These are phyloP conservation scores for Epicauta chinensis DNA, from an alignment of 1,140 invertebrate genomes.

Conservation along the genomic window DNA sequence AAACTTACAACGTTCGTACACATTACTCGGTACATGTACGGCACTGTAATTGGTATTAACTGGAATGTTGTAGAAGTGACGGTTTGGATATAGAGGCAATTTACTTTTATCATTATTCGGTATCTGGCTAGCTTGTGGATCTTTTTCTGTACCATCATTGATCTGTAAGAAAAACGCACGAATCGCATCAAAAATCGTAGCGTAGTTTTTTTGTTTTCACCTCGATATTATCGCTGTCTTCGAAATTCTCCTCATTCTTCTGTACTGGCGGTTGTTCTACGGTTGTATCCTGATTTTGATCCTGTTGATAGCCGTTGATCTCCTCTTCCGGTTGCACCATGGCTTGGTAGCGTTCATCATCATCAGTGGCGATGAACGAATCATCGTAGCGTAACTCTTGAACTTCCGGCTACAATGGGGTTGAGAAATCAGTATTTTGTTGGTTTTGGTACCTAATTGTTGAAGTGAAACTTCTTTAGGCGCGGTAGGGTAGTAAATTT, in stretches of 20 bases:
- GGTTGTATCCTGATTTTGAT: conserved; percentile 20
- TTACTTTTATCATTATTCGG: conserved; percentile 43
- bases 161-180: conserved; percentile 17
- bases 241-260: conserved; percentile 42
- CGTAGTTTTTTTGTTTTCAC: no score
- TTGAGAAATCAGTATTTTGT: no score
- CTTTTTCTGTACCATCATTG: conserved; percentile 29
- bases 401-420: conserved; percentile 1
- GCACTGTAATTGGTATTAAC: conserved; percentile 82
- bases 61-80: conserved; percentile 70
- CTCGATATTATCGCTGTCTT: conserved; percentile 25
- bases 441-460: no score
- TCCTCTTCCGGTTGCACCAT: conserved; percentile 24
- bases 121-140: conserved; percentile 40
- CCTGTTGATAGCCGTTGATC: conserved; percentile 28
- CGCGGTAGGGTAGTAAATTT: no score
- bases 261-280: conserved; percentile 6
- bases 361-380: conserved; percentile 18
- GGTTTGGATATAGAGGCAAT: conserved; percentile 58
- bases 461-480: no score
- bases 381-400: conserved; percentile 30
- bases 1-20: conserved; percentile 79
- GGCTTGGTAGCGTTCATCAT: conserved; percentile 21
- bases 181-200: not conserved
- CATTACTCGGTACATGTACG: conserved; percentile 93